Base-by-base conservation (phyloP, 92 coral and sea anemone species). In the Galaxea fascicularis region DNA sequence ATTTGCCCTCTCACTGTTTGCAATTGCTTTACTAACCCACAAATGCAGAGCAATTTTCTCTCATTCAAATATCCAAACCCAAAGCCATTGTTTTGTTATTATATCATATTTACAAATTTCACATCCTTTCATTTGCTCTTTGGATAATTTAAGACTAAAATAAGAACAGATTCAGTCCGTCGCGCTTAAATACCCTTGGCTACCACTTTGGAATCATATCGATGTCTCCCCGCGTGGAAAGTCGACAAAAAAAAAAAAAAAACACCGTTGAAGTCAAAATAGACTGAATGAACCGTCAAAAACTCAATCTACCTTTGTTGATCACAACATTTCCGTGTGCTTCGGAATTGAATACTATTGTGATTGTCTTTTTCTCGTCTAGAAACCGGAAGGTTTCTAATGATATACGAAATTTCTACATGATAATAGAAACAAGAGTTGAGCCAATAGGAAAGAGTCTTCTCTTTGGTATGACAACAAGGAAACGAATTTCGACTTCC, bases 311-410 rank as follows among this genome's bases (percentile, higher is more conserved):
- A 31, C 16, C 64, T 10, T 24, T 28, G 22, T 70, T 67, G 25
- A 24, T 58, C 78, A 54, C 41, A 41, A 71, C 45, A 54, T 70
- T 82, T 82, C 51, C 29, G 51, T 41, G 54, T 82, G 59, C 41
- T 82, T 56, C 31, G 4, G 22, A 13, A 12, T 4, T 62, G 58
- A 63, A 39, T 10, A 16, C 60, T 82, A 24, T 82, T 70, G 68
- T 71, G 86, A 56, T 56, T 82, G 69, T 35, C 57, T 31, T 82
- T 69, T 69, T 44, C 65, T 10, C 66, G 66, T 67, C 77, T n/a
- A 39, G 67, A 69, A 82, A 53, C 41, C 58, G 70, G 70, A 78
- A 78, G 86, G 86, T 58, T 58, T 54, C 60, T 68, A 82, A 70
- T 31, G 59, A 82, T 35, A 82, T 67, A 67, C 78, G 58, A 70